Evolutionary conservation across 2,113 vertebrate genomes (phyloP), one percentile per base, ranked within the genome.

Genomic region (Spermophilus dauricus): DNA sequence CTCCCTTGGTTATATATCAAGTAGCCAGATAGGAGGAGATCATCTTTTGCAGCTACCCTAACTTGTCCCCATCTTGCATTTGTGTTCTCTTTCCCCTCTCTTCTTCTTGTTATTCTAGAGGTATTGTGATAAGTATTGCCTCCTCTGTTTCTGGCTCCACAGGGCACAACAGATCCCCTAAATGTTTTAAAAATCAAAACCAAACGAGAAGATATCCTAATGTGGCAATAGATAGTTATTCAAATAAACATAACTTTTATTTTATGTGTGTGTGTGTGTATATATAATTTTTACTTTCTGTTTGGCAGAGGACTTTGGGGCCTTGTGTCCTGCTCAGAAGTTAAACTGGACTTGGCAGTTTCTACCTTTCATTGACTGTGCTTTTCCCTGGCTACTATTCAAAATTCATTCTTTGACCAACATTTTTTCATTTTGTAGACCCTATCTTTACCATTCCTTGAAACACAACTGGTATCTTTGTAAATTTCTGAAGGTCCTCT

Each of bases 161-260:
- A 69, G 69, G n/a, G 42, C 32, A 28, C 6, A 42, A 4, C n/a
- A 37, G 22, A 20, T 78, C 12, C n/a, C 78, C 69, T 86, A 67
- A 86, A 11, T 56, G n/a, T 85, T 97, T 96, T 16, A 80, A 30
- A n/a, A 89, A 51, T 69, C 17, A 2, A 63, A 82, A 85, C 28
- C 17, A 82, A 76, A 45, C 53, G 85, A 73, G 32, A 80, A 95
- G 48, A 65, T 34, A 84, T 63, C 65, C 12, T 80, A 30, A 24
- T 42, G 20, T 93, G 61, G n/a, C 32, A 24, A 17, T 48, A 70
- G 20, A 93, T 45, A 75, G 42, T 70, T 75, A 45, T 53, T 93
- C 72, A 86, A 78, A 17, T 86, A 42, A 37, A 17, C 9, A 28
- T 56, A 32, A 65, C 30, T 75, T 22, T 48, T 72, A 32, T 83